Conservation (phyloP, 1,140 invertebrate species). For the Belonocnema kinseyi region DNA sequence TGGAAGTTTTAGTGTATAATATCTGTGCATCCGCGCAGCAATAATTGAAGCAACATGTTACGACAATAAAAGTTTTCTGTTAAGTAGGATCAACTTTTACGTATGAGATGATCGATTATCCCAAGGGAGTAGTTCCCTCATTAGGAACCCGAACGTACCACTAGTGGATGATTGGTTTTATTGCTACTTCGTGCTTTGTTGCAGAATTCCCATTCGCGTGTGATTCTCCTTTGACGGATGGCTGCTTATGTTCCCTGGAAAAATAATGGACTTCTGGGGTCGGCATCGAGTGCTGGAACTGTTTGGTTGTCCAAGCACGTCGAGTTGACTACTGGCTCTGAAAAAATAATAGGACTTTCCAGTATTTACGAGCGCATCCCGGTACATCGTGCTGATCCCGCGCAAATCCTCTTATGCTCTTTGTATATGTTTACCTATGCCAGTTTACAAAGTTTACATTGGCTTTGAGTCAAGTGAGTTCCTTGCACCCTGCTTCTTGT, state of each 20-base stretch:
- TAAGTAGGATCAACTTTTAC: not conserved
- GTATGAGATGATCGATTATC: not conserved
- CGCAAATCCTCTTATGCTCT: slow-evolving; percentile 52
- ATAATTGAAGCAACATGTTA: not conserved
- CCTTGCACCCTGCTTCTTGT: slow-evolving; percentile 1
- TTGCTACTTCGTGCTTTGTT: slow-evolving; percentile 40
- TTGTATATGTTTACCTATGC: slow-evolving; percentile 48
- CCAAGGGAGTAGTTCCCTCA: slow-evolving; percentile 32
- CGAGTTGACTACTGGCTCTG: slow-evolving; percentile 48
- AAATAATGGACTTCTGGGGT: slow-evolving; percentile 55
- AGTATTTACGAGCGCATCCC: slow-evolving; percentile 58
- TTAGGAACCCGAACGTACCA: slow-evolving; percentile 3
- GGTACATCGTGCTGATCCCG: slow-evolving; percentile 50
- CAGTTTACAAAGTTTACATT: slow-evolving; percentile 39
- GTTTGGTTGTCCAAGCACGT: slow-evolving; percentile 53
- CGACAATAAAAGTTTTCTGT: not conserved
- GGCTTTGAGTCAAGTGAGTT: slow-evolving; percentile 48
- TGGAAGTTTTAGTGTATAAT: no score
- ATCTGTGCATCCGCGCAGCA: not conserved
- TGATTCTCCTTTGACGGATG: slow-evolving; percentile 56
- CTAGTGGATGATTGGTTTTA: slow-evolving; percentile 59
- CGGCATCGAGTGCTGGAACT: slow-evolving; percentile 37
- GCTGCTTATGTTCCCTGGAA: slow-evolving; percentile 43
- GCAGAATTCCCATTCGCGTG: slow-evolving; percentile 43
- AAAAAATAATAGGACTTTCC: slow-evolving; percentile 62